Evolutionary conservation across 2,888 invertebrate species (phyloP).

Genomic region (Epinotia brunnichana): DNA sequence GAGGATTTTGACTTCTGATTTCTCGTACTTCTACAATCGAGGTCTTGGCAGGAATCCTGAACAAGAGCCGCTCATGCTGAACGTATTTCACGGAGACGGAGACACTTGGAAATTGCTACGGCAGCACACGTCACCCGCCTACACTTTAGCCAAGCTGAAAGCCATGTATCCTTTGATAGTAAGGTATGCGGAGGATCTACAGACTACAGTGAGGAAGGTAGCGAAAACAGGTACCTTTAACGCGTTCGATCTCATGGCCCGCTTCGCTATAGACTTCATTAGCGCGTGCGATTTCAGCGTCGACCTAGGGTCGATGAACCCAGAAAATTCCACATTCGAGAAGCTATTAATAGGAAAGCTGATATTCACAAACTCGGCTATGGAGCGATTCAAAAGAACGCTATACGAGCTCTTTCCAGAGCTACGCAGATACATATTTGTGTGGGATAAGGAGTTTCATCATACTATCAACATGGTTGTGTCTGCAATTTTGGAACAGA

Average conservation of each 20-base stretch:
- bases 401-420: slow-evolving; percentile 52
- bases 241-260: slow-evolving; percentile 56
- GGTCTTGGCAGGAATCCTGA: slow-evolving; percentile 52
- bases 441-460: slow-evolving; percentile 48
- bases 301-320: slow-evolving; percentile 53
- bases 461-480: slow-evolving; percentile 50
- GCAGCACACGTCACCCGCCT: slow-evolving; percentile 57
- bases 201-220: slow-evolving; percentile 48
- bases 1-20: slow-evolving; percentile 53
- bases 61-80: slow-evolving; percentile 53
- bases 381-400: slow-evolving; percentile 44
- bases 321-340: slow-evolving; percentile 55
- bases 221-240: slow-evolving; percentile 50
- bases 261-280: slow-evolving; percentile 59
- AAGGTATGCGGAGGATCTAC: slow-evolving; percentile 52
- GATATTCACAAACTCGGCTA: slow-evolving; percentile 48
- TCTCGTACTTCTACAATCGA: slow-evolving; percentile 51
- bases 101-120: slow-evolving; percentile 59
- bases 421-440: slow-evolving; percentile 47
- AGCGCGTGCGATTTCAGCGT: slow-evolving; percentile 59
- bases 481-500: slow-evolving; percentile 50
- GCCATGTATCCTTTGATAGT: slow-evolving; percentile 58
- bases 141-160: slow-evolving; percentile 56
- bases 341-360: slow-evolving; percentile 47
- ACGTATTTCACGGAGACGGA: slow-evolving; percentile 56